These are phyloP conservation scores for Myripristis jacobus DNA, from an alignment of 2,797 vertebrate species.

Conservation along the genomic window DNA sequence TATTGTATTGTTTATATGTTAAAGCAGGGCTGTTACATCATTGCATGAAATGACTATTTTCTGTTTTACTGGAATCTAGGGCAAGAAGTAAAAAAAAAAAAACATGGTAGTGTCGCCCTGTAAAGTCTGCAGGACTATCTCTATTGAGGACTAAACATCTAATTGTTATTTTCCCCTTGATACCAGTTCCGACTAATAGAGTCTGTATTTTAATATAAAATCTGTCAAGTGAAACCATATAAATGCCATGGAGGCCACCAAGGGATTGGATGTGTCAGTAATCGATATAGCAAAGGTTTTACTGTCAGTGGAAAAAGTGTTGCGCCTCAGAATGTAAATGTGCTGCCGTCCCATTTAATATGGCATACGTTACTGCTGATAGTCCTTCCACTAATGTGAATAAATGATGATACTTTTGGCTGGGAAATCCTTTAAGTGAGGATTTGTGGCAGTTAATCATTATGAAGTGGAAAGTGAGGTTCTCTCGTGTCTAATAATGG, in stretches of 20 bases:
- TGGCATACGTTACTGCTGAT: constrained; percentile 39
- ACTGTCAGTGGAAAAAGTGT: constrained; percentile 48
- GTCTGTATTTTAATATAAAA: constrained; percentile 56
- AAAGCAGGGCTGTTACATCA: constrained; percentile 44
- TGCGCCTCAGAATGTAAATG: constrained; percentile 59
- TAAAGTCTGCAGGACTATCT: constrained; percentile 18
- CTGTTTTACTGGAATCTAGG: constrained; percentile 3
- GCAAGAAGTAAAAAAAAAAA: constrained; percentile 27
- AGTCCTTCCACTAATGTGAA: constrained; percentile 66
- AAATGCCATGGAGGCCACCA: constrained; percentile 52
- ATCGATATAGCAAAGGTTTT: constrained; percentile 67
- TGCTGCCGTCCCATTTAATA: constrained; percentile 57
- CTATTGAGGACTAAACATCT: constrained; percentile 45
- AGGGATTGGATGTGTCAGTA: constrained; percentile 55
- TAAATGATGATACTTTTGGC: constrained; percentile 69
- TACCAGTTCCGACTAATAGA: constrained; percentile 45
- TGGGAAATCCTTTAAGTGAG: constrained; percentile 42
- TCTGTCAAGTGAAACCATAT: constrained; percentile 54
- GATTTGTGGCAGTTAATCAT: constrained; percentile 69
- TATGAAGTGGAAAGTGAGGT: constrained; percentile 66
- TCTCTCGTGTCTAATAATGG: constrained; percentile 62
- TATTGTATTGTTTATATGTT: constrained; percentile 45
- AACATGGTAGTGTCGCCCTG: not conserved
- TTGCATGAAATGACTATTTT: constrained; percentile 26
- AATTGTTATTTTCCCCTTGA: constrained; percentile 51